Base-by-base conservation (phyloP, 2,797 vertebrate species). In the Miichthys miiuy region DNA sequence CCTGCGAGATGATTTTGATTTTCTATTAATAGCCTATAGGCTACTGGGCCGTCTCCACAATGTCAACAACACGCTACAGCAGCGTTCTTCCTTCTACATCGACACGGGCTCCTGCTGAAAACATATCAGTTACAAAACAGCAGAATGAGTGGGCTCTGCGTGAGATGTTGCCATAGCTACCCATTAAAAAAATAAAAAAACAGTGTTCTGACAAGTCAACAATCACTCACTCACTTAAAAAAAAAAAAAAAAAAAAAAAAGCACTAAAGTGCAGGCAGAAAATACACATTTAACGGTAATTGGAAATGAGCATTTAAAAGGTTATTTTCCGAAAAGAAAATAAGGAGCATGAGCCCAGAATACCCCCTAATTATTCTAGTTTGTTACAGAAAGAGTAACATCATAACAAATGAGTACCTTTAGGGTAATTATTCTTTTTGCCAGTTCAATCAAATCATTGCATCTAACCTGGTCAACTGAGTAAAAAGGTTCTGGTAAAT, bases 321-420 rank as follows among this genome's bases (percentile, higher is more conserved):
- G 16, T 58, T 34, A n/a, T 58, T 41, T 60, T 34, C 57, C 25
- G 17, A 30, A 54, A 60, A 34, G 55, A 57, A 57, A 57, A 57
- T 30, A 30, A 56, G 27, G 6, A 38, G 18, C 17, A n/a, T 57
- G 27, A 3, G 17, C 27, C 30, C 1, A 4, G 52, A 27, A 0
- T 38, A 38, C 23, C 25, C 14, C 6, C 9, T 0, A 6, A 12
- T 20, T n/a, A 30, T 34, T 57, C 27, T 30, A 30, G 55, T 8
- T 34, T 34, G 5, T 16, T 7, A 55, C 14, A 38, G 6, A 38
- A 38, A 38, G 34, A 38, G 34, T 2, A 38, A 38, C 14, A 23
- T 25, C 23, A 8, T 5, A 23, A 52, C 3, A 25, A 6, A 25
- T 55, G 23, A 6, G 3, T 16, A 30, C 54, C 20, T 21, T 21